These are phyloP conservation scores for Apostichopus parvimensis DNA, from an alignment of 35 echinoderm and acorn worm genomes.

Conservation along the genomic window DNA sequence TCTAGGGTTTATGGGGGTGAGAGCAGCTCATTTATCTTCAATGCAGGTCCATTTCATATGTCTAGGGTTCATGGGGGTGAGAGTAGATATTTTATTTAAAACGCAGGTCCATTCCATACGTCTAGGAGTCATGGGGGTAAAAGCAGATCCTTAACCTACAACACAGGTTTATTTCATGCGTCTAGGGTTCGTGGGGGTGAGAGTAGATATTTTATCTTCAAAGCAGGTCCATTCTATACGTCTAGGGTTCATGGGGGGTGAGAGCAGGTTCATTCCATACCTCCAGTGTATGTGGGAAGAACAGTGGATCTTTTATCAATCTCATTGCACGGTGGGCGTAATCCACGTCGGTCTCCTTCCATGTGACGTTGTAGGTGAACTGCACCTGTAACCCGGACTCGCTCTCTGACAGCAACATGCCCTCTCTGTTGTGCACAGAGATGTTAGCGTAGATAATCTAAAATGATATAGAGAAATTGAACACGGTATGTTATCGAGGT, in stretches of 20 bases:
- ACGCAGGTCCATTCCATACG: conserved; percentile 16
- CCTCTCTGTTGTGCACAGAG: conserved; percentile 71
- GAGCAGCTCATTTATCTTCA: no score
- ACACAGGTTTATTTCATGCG: not conserved
- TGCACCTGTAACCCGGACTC: conserved; percentile 68
- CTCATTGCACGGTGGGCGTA: conserved; percentile 66
- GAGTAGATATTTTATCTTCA: no score
- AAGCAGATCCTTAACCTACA: no score
- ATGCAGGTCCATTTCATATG: conserved; percentile 22
- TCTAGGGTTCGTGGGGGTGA: no score
- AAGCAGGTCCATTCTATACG: conserved; percentile 1
- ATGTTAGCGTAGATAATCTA: conserved; percentile 95
- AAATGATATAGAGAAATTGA: not conserved
- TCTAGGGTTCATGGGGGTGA: conserved; percentile 81
- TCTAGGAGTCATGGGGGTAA: no score
- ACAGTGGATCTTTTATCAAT: conserved; percentile 72
- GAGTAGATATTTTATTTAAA: no score
- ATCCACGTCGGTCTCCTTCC: conserved; percentile 77
- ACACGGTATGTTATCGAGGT: not conserved
- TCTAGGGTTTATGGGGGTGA: conserved; percentile 81
- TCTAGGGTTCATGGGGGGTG: conserved; percentile 81
- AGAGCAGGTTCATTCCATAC: conserved; percentile 20
- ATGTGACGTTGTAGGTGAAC: conserved; percentile 91
- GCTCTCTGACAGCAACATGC: conserved; percentile 58
- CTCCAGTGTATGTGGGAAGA: conserved; percentile 97